Evolutionary conservation across 2,113 vertebrate species (phyloP), one percentile per base, ranked within the genome.

Genomic region (Chaetorhynchus papuensis): DNA sequence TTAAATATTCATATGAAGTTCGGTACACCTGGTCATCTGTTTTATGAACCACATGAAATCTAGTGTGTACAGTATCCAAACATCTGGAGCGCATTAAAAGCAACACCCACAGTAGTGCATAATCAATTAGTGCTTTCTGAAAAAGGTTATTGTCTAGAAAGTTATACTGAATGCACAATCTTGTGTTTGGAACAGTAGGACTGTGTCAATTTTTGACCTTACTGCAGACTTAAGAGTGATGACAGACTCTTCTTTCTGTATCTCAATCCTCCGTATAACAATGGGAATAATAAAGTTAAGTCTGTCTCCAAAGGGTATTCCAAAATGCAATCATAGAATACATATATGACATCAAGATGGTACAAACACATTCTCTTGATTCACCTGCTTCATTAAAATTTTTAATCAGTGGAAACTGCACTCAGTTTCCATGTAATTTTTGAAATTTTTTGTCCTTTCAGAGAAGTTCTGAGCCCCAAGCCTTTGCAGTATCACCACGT

Each of bases 81-180:
- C 70, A 72, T 80, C 93, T 93, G 54, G 28, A 75, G 37, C 54
- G 74, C 82, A 83, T 91, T 70, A 94, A 90, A 87, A 54, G 18
- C 47, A 83, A 30, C 70, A 85, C 20, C 21, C 86, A 37, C 47
- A 74, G 27, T 12, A 86, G 33, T 61, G 57, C 12, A 80, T 37
- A 65, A 90, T 66, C 87, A 93, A 80, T 94, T 90, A 85, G 13
- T 35, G 39, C 52, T 61, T 91, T 66, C 44, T 72, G 22, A 50
- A 77, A 80, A 66, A 23, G 18, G 35, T 75, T 68, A 42, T 72
- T 69, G 44, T 39, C 45, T 66, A 35, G 23, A 10, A 70, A 13
- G 87, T 80, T 88, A 17, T 61, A n/a, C 31, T 42, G 59, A 70
- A 91, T 77, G 27, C 8, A 12, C 15, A 53, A 9, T 47, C 33